phyloP scores from a whole-genome alignment of 2,113 vertebrate species.

The Herpailurus yagouaroundi region DNA sequence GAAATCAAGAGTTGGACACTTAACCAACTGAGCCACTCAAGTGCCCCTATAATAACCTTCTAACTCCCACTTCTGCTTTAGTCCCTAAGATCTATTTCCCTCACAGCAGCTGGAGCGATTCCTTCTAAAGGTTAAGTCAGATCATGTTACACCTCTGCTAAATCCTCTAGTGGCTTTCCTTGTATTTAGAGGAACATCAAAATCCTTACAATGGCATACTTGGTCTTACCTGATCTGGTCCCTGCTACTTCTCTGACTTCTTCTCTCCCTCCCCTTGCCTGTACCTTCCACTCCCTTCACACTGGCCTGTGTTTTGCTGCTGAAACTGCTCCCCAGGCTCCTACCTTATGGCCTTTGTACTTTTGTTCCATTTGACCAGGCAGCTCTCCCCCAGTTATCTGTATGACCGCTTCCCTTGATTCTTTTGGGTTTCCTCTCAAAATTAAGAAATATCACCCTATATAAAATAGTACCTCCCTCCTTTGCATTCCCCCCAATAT shows the following conservation, averaged over 20 bases:
- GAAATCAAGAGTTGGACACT: too few relatives aligned
- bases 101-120: background rate
- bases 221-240: background rate
- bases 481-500: background rate
- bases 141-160: background rate
- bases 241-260: background rate
- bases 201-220: background rate
- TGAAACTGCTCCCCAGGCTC: background rate
- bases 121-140: background rate
- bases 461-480: background rate
- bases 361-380: background rate
- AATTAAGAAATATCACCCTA: background rate
- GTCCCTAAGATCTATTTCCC: background rate
- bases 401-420: background rate
- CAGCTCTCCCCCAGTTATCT: background rate
- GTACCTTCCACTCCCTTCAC: rapidly evolving
- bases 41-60: background rate
- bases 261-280: rapidly evolving
- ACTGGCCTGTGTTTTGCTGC: background rate
- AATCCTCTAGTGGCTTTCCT: background rate
- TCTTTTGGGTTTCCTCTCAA: background rate
- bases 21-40: too few relatives aligned
- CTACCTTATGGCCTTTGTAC: background rate
- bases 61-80: background rate
- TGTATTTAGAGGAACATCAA: background rate